These are phyloP conservation scores for Bolinopsis microptera DNA, from an alignment of 37 sponge, comb jelly and placozoan genomes.

Conservation along the genomic window DNA sequence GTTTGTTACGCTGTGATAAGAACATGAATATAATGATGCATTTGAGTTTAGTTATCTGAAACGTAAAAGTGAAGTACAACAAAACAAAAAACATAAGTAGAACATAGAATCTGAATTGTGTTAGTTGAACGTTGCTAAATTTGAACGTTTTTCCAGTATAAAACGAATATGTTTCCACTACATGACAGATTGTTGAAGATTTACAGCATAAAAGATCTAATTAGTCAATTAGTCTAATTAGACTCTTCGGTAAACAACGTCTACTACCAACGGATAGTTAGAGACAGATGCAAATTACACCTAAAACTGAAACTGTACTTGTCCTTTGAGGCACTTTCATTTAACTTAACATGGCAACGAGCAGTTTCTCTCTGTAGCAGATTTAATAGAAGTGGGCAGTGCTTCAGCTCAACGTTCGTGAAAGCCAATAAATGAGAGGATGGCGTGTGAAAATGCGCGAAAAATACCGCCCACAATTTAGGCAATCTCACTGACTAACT, in stretches of 20 bases:
- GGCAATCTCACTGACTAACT: no score
- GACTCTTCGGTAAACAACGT: neutral
- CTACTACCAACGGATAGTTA: neutral
- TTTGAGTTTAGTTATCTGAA: neutral
- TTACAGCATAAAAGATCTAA: neutral
- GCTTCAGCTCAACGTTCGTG: no score
- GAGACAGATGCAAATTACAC: conserved; percentile 10
- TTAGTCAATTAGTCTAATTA: neutral
- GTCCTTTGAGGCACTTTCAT: neutral
- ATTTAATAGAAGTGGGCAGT: no score
- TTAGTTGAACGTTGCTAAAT: no score
- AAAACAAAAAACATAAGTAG: neutral
- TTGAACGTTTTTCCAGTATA: no score
- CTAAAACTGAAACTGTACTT: neutral
- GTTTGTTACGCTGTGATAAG: no score
- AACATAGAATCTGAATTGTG: neutral
- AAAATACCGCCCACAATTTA: no score
- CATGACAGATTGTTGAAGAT: neutral
- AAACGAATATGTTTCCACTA: no score
- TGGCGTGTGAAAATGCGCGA: no score
- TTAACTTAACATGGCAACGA: neutral
- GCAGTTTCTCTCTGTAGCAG: neutral
- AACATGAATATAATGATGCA: neutral
- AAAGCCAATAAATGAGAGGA: no score
- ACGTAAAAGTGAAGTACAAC: neutral